Percentiles rank a stretch among this genome's conserved stretches.
phyloP scores from a whole-genome alignment of 2,797 vertebrate genomes.

The Anabacerthia variegaticeps region DNA sequence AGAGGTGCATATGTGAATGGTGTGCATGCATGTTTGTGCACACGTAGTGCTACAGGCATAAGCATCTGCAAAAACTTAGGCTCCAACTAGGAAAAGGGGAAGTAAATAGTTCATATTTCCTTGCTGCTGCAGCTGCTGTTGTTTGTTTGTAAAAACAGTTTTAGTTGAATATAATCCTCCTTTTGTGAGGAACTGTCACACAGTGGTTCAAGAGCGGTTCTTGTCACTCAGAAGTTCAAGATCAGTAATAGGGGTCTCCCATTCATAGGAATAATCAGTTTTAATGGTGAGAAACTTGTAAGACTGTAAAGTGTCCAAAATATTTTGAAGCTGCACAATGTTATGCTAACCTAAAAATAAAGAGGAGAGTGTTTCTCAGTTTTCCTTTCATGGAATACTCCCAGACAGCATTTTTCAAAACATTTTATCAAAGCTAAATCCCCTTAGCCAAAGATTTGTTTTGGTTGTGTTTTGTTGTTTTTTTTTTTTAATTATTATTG shows the following conservation, averaged over 20 bases:
- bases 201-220: constrained; percentile 44
- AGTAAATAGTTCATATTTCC: constrained; percentile 50
- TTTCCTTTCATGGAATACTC: constrained; percentile 48
- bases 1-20: background rate
- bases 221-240: constrained; percentile 46
- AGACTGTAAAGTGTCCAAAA: constrained; percentile 1
- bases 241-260: constrained; percentile 48
- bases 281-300: constrained; percentile 46
- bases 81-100: constrained; percentile 28
- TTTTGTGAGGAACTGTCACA: constrained; percentile 52
- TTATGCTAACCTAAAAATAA: constrained; percentile 16
- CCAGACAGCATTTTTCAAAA: constrained; percentile 63
- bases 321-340: background rate
- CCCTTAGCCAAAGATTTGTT: constrained; percentile 37
- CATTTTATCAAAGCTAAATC: constrained; percentile 70
- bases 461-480: background rate
- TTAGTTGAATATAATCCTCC: constrained; percentile 56
- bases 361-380: background rate
- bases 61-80: background rate
- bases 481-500: constrained; percentile 26
- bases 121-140: constrained; percentile 5
- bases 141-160: constrained; percentile 24
- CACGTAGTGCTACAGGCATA: background rate
- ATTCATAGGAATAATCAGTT: constrained; percentile 45
- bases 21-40: background rate